phyloP scores from a whole-genome alignment of 2,113 vertebrate genomes.

The Alouatta palliata region DNA sequence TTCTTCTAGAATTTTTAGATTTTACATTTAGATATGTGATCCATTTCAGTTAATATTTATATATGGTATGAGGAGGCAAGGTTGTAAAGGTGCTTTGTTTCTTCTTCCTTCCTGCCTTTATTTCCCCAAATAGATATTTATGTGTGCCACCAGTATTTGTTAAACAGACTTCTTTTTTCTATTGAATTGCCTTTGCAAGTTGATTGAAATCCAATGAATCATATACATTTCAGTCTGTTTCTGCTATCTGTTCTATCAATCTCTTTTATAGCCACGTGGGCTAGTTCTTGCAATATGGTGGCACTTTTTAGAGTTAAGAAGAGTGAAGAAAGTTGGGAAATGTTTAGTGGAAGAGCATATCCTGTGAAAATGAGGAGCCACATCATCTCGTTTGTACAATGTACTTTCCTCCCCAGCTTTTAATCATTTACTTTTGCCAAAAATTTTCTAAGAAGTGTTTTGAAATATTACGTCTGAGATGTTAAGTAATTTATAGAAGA shows the following conservation, averaged over 20 bases:
- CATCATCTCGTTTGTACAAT: background rate
- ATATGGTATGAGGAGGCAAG: background rate
- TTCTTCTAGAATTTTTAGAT: background rate
- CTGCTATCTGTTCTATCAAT: background rate
- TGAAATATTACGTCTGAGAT: background rate
- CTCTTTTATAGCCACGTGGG: background rate
- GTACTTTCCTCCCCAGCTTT: background rate
- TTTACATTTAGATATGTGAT: background rate
- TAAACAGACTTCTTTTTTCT: background rate
- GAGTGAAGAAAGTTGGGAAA: background rate
- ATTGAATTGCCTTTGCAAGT: background rate
- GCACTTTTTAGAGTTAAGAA: background rate
- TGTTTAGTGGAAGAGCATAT: background rate
- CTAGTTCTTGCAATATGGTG: background rate
- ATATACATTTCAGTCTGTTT: background rate
- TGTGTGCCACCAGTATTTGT: background rate
- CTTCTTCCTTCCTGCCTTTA: background rate
- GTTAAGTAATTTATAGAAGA: background rate
- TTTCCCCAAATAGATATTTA: background rate
- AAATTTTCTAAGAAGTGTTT: background rate
- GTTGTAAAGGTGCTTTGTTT: background rate
- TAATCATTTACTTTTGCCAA: background rate
- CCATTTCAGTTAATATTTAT: background rate
- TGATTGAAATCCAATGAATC: background rate
- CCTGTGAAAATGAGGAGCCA: background rate